phyloP scores from a whole-genome alignment of 2,797 vertebrate genomes.

The Synaphobranchus kaupii region DNA sequence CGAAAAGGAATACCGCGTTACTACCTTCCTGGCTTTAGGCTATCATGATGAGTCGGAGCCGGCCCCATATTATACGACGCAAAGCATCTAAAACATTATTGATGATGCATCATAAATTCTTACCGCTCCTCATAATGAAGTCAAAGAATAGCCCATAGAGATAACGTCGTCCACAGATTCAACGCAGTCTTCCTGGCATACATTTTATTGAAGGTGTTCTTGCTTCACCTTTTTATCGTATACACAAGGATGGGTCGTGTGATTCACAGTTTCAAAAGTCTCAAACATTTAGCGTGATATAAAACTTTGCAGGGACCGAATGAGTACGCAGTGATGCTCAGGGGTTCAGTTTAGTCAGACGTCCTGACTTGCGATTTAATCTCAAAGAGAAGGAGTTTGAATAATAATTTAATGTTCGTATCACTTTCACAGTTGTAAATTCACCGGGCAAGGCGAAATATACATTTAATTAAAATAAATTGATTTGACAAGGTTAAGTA shows the following conservation, averaged over 20 bases:
- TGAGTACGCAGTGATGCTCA: neutral
- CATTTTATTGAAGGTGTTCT: neutral
- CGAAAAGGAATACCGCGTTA: neutral
- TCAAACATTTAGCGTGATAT: neutral
- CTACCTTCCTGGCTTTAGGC: neutral
- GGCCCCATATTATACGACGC: neutral
- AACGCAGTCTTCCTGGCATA: neutral
- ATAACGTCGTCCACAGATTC: neutral
- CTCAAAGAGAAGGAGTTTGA: neutral
- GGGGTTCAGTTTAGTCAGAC: neutral
- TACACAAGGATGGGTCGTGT: neutral
- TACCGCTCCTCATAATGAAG: neutral
- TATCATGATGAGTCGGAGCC: neutral
- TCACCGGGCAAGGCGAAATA: neutral
- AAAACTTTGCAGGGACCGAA: neutral
- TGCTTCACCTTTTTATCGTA: neutral
- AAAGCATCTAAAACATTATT: neutral
- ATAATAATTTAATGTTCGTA: neutral
- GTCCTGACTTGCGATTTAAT: neutral
- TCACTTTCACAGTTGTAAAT: neutral
- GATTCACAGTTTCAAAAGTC: neutral
- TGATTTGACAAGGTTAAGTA: neutral
- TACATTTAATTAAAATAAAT: slow-evolving; percentile 15
- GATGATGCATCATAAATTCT: neutral
- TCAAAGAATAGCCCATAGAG: neutral